A percentile compares a stretch with the other conserved stretches of the same genome.
These are phyloP conservation scores for Pavo muticus DNA, from an alignment of 2,113 vertebrate species.

Conservation along the genomic window DNA sequence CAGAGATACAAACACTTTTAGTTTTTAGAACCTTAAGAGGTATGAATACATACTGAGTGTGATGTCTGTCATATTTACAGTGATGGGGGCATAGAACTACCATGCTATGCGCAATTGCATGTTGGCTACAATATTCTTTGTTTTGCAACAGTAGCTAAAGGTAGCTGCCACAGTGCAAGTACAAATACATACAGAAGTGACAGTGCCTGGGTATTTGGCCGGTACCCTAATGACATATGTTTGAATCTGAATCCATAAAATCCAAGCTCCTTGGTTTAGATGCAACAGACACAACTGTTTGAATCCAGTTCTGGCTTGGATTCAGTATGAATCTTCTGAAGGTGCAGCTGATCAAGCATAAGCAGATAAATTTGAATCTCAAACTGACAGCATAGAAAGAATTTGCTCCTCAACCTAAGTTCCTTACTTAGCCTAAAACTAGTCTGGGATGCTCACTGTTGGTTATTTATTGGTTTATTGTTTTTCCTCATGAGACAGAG, in stretches of 20 bases:
- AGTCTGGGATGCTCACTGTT: neutral
- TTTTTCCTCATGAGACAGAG: neutral
- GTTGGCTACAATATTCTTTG: neutral
- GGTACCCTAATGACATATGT: neutral
- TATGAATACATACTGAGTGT: neutral
- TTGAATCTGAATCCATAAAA: slow-evolving; percentile 3
- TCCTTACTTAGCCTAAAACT: neutral
- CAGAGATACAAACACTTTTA: neutral
- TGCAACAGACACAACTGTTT: neutral
- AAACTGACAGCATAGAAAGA: neutral
- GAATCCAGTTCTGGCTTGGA: neutral
- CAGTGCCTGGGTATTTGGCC: neutral
- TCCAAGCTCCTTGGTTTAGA: neutral
- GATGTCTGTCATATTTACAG: neutral
- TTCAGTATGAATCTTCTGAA: neutral
- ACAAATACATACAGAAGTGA: neutral
- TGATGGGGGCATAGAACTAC: neutral
- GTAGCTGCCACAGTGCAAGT: neutral
- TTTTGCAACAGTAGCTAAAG: neutral
- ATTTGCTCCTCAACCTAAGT: neutral
- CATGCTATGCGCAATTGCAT: neutral
- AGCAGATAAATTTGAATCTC: neutral
- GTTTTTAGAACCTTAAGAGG: neutral
- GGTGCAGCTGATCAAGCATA: neutral
- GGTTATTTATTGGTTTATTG: neutral